Base-by-base conservation (phyloP, 2,113 vertebrate genomes). In the Reinhardtius hippoglossoides region DNA sequence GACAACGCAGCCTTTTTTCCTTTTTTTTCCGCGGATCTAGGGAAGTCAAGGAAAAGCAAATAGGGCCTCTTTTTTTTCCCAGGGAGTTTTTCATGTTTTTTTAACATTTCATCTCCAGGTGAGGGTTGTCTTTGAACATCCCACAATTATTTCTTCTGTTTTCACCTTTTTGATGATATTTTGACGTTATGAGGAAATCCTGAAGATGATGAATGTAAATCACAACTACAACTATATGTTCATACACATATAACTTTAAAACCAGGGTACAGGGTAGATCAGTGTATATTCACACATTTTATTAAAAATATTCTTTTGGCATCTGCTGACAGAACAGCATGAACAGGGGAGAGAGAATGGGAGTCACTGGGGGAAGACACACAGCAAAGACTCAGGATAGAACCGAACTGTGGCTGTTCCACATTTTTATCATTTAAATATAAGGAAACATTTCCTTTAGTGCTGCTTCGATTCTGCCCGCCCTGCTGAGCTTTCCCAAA, bases 1-100 rank as follows among this genome's bases (percentile, higher is more conserved):
- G 94, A 94, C 94, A 90, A 94, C 93, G 42, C 85, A 67, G 76
- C 23, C 80, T 79, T 63, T 79, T 80, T 67, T 46, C 46, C 50
- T 27, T 55, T 74, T 74, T 78, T 74, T 87, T 81, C 70, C 70
- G 82, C 87, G 84, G 82, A 88, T 87, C 77, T 44, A 23, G 79
- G 71, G 79, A 92, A 91, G 89, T 91, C 88, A 88, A 88, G 76
- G 75, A 81, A 88, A 63, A 90, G 83, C 78, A 89, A 87, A 83
- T 73, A 76, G 77, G 76, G 72, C 68, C 78, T 81, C 24, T 78
- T 86, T 78, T 78, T 54, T 68, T 54, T 79, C 63, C 58, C 71
- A 60, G 63, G 48, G 74, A 78, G 71, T 80, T 75, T 78, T 62
- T 68, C 54, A 74, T 65, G 42, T 70, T 83, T 88, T 83, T 88